A percentile compares a stretch with the other conserved stretches of the same genome.
Evolutionary conservation across 2,113 vertebrate species (phyloP).

Genomic region (Himantopus leucocephalus): DNA sequence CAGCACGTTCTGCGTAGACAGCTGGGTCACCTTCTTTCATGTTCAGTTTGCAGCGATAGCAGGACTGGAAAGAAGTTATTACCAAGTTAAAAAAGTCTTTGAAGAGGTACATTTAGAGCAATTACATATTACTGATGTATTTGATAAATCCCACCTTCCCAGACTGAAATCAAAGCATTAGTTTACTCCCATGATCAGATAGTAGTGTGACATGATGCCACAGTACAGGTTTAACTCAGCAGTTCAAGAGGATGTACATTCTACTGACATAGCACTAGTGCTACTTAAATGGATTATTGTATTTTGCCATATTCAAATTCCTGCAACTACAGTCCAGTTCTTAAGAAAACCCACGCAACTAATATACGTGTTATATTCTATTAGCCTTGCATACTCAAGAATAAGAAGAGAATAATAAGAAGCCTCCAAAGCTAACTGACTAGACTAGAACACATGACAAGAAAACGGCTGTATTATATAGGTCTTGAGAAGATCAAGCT

Average conservation of each 20-base stretch:
- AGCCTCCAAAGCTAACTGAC: background rate
- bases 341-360: background rate
- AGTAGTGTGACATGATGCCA: background rate
- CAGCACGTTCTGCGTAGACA: constrained; percentile 92
- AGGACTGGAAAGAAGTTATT: constrained; percentile 76
- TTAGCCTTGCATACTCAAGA: background rate
- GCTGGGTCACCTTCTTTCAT: constrained; percentile 93
- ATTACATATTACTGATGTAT: accelerated
- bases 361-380: background rate
- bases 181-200: background rate
- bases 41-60: constrained; percentile 82
- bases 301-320: background rate
- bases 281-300: background rate
- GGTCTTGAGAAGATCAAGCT: background rate
- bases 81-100: background rate
- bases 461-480: background rate
- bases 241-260: background rate
- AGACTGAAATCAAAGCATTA: background rate
- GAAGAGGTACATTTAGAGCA: background rate
- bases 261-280: background rate
- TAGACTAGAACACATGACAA: background rate
- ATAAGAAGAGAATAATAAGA: background rate
- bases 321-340: background rate
- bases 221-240: background rate
- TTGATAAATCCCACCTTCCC: background rate